Percentiles rank a stretch among this genome's conserved stretches.
These are phyloP conservation scores for Chaetops frenatus DNA, from an alignment of 2,113 vertebrate genomes.

Conservation along the genomic window DNA sequence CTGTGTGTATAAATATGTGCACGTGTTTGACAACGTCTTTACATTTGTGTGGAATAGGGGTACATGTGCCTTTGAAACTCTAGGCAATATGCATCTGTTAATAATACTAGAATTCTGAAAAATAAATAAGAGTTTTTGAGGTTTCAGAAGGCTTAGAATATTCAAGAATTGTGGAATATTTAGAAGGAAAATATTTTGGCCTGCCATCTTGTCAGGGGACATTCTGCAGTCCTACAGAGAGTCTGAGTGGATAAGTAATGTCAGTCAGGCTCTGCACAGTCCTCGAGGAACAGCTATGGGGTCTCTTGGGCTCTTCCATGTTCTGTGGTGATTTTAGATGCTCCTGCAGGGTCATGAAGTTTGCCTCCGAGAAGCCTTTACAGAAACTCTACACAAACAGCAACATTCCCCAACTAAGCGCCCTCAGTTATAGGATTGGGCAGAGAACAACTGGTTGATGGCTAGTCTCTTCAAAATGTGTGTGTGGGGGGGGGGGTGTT, in stretches of 20 bases:
- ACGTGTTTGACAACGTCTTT: not conserved
- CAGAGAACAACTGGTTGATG: not conserved
- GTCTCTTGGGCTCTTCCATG: not conserved
- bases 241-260: not conserved
- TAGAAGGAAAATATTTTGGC: not conserved
- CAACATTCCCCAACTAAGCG: not conserved
- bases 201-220: not conserved
- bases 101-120: not conserved
- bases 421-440: not conserved
- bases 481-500: no score
- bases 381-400: not conserved
- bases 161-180: no score
- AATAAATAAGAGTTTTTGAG: not conserved
- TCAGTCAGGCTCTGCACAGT: not conserved
- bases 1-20: not conserved
- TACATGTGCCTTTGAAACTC: not conserved
- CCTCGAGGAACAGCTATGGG: rapidly evolving
- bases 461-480: not conserved
- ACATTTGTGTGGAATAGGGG: not conserved
- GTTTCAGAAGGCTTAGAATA: not conserved
- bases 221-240: not conserved
- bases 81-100: not conserved
- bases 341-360: not conserved
- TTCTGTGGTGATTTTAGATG: not conserved
- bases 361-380: not conserved